Conservation (phyloP, 1,140 invertebrate genomes). For the Heterodera schachtii region DNA sequence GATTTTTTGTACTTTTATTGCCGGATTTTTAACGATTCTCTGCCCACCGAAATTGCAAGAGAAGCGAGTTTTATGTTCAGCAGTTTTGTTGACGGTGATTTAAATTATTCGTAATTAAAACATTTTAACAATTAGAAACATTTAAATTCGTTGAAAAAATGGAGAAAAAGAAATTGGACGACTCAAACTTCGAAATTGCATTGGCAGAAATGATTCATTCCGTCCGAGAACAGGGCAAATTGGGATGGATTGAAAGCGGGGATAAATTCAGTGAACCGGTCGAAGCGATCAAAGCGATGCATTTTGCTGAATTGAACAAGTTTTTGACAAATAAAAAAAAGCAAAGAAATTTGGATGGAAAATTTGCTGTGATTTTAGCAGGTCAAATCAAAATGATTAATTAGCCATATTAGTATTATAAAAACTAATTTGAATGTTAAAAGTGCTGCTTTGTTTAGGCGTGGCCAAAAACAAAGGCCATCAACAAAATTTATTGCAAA, state of each 20-base stretch:
- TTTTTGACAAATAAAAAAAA: not conserved
- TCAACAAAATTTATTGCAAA: not conserved
- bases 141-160: not conserved
- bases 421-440: too few species aligned
- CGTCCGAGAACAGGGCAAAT: not conserved
- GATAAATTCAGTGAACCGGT: not conserved
- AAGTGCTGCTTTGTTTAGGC: not conserved
- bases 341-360: not conserved
- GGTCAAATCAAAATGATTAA: not conserved
- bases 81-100: not conserved
- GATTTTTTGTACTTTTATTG: not conserved
- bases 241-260: not conserved
- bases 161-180: not conserved
- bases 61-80: not conserved
- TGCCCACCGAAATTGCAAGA: not conserved
- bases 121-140: not conserved
- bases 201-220: not conserved
- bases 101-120: not conserved
- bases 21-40: not conserved
- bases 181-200: not conserved
- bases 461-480: not conserved
- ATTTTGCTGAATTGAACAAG: not conserved
- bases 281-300: not conserved
- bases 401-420: too few species aligned
- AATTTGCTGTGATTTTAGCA: not conserved